Conservation (phyloP, 1,140 invertebrate species). For the Papilio polyxenes region DNA sequence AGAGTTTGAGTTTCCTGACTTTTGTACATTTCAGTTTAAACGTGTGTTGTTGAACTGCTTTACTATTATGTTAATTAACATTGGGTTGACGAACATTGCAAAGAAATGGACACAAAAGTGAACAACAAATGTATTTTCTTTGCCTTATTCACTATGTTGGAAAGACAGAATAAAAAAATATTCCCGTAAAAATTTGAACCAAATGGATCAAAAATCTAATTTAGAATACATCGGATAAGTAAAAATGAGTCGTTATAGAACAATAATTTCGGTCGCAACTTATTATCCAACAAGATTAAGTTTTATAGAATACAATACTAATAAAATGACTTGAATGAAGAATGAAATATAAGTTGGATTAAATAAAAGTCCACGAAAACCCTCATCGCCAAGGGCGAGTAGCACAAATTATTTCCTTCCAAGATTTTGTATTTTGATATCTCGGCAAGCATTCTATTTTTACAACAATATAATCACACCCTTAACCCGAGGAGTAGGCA, state of each 20-base stretch:
- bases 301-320: not conserved
- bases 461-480: too few species aligned
- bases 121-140: slow-evolving; percentile 1
- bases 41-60: slow-evolving; percentile 36
- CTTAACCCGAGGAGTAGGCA: too few species aligned
- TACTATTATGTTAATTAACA: slow-evolving; percentile 38
- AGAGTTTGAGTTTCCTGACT: slow-evolving; percentile 29
- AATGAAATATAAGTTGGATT: not conserved
- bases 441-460: not conserved
- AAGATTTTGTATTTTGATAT: slow-evolving; percentile 3
- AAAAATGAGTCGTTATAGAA: not conserved
- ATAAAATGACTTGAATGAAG: not conserved
- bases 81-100: slow-evolving; percentile 24
- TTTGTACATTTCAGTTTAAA: slow-evolving; percentile 18
- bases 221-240: not conserved
- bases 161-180: not conserved
- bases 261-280: not conserved
- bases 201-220: too few species aligned
- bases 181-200: too few species aligned
- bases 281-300: not conserved
- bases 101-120: slow-evolving; percentile 29
- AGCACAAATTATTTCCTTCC: not conserved
- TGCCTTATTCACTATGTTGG: not conserved
- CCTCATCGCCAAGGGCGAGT: not conserved
- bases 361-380: not conserved